These are phyloP conservation scores for Cyprinodon tularosa DNA, from an alignment of 2,113 vertebrate species.

Conservation along the genomic window DNA sequence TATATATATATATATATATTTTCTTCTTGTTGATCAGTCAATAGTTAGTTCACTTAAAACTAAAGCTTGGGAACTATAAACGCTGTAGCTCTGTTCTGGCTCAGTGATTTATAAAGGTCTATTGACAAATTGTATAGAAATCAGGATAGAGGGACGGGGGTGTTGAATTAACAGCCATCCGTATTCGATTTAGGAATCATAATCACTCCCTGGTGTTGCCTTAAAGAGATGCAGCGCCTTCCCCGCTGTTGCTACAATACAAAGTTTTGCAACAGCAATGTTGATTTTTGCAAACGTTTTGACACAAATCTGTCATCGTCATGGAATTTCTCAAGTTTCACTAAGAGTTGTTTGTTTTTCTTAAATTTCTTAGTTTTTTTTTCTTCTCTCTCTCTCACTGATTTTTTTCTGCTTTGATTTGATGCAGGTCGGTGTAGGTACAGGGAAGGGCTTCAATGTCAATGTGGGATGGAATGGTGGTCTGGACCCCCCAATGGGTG, in stretches of 20 bases:
- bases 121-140: conserved; percentile 72
- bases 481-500: conserved; percentile 90
- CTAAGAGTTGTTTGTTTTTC: conserved; percentile 39
- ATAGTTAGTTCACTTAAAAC: conserved; percentile 28
- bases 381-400: conserved; percentile 3
- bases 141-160: conserved; percentile 61
- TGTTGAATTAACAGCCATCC: conserved; percentile 69
- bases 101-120: conserved; percentile 60
- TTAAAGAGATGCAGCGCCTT: conserved; percentile 46
- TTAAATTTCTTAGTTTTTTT: conserved; percentile 11
- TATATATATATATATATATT: not conserved
- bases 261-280: conserved; percentile 50
- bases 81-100: conserved; percentile 57
- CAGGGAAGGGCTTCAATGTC: conserved; percentile 90
- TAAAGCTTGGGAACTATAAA: conserved; percentile 44
- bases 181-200: conserved; percentile 68
- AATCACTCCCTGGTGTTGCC: conserved; percentile 69
- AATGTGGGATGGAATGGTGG: conserved; percentile 92
- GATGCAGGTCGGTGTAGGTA: conserved; percentile 86
- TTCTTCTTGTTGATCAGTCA: conserved; percentile 12
- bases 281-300: conserved; percentile 51
- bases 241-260: conserved; percentile 42
- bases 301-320: conserved; percentile 55
- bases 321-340: conserved; percentile 42
- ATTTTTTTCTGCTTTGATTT: not conserved